A percentile compares a stretch with the other conserved stretches of the same genome.
phyloP scores from a whole-genome alignment of 2,888 invertebrate genomes.

The Cataglyphis rosenhaueri region DNA sequence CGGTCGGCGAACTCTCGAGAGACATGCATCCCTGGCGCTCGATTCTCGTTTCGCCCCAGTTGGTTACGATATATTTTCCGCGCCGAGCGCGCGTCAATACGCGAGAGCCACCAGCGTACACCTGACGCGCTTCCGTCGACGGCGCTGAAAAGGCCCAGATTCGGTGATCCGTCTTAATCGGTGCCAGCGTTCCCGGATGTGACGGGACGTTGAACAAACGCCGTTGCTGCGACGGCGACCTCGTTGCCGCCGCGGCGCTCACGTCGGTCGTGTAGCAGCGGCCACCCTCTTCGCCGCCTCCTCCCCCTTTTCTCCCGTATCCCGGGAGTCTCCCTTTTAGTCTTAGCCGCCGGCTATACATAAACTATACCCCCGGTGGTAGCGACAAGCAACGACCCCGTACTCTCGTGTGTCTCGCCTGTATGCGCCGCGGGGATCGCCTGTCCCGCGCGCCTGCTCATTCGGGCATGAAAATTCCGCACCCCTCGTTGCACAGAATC shows the following conservation, averaged over 20 bases:
- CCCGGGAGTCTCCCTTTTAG: conserved; percentile 68
- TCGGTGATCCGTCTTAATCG: conserved; percentile 65
- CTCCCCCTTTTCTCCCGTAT: conserved; percentile 26
- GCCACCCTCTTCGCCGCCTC: conserved; percentile 7
- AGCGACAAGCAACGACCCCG: conserved; percentile 71
- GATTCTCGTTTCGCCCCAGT: conserved; percentile 38
- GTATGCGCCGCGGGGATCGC: conserved; percentile 65
- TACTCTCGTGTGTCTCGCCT: conserved; percentile 82
- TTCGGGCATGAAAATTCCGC: conserved; percentile 80
- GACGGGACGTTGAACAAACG: conserved; percentile 58
- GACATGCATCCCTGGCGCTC: conserved; percentile 4
- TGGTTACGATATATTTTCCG: conserved; percentile 42
- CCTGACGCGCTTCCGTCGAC: conserved; percentile 44
- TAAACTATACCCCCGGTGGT: conserved; percentile 64
- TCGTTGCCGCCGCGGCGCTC: conserved; percentile 43
- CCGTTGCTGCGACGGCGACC: conserved; percentile 49
- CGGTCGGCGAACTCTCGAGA: conserved; percentile 7
- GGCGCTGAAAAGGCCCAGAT: conserved; percentile 55
- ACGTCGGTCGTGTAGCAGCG: conserved; percentile 15
- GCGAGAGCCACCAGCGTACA: conserved; percentile 1
- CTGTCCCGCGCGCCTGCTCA: conserved; percentile 79
- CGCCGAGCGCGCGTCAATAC: conserved; percentile 24
- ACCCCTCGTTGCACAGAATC: conserved; percentile 78
- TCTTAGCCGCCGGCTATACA: conserved; percentile 72
- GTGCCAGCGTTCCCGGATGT: conserved; percentile 61